A percentile compares a stretch with the other conserved stretches of the same genome.
phyloP scores from a whole-genome alignment of 2,888 invertebrate genomes.

The Erebia ligea region DNA sequence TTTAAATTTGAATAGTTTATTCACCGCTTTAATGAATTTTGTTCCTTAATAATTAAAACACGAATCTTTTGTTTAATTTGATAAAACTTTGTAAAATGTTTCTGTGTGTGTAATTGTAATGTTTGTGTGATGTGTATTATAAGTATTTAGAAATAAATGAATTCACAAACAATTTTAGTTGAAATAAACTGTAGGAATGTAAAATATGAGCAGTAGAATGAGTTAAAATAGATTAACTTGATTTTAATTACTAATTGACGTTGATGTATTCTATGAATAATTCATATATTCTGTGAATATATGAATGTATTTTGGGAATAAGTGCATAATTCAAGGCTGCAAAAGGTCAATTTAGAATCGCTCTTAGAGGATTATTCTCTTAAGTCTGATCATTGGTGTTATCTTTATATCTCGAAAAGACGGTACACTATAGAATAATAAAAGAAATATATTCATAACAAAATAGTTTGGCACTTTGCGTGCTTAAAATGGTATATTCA shows the following conservation, averaged over 20 bases:
- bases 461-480: conserved; percentile 59
- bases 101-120: no score
- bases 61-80: no score
- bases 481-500: conserved; percentile 52
- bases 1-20: not conserved
- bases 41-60: not conserved
- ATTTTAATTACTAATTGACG: conserved; percentile 32
- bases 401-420: conserved; percentile 61
- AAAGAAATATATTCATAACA: conserved; percentile 45
- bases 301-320: conserved; percentile 22
- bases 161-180: not conserved
- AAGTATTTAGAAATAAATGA: not conserved
- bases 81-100: no score
- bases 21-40: not conserved
- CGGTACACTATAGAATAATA: conserved; percentile 46
- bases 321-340: conserved; percentile 55
- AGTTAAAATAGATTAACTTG: conserved; percentile 17
- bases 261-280: conserved; percentile 32
- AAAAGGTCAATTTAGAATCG: conserved; percentile 63
- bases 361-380: conserved; percentile 67
- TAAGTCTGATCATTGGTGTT: conserved; percentile 77
- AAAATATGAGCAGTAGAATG: not conserved
- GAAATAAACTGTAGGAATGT: not conserved
- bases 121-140: no score
- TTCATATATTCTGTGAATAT: conserved; percentile 31